Base-by-base conservation (phyloP, 2,113 vertebrate genomes). In the Ailurus styani region DNA sequence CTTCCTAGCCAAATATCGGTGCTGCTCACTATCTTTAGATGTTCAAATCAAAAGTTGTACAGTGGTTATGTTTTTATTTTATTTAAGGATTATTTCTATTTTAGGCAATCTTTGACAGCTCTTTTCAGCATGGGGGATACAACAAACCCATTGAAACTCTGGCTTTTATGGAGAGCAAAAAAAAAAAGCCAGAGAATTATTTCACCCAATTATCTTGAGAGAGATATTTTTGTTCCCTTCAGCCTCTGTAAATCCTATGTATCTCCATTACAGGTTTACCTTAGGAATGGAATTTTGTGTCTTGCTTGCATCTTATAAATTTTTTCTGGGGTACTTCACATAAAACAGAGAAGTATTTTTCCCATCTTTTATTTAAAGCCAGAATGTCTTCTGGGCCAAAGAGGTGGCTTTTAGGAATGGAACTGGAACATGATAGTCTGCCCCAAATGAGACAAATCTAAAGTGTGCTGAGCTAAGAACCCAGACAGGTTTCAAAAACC, bases 31-130 rank as follows among this genome's bases (percentile, higher is more conserved):
- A 91, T 79, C 75, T 96, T 96, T 86, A 95, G 68, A 96, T 98
- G 88, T 93, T 95, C 62, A 96, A 98, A 97, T 87, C 57, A 94
- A 97, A 98, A 97, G 83, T 87, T 93, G 62, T 72, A 82, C 78
- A 93, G 55, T 85, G 40, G 45, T 90, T 75, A 78, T 96, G 96
- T 98, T 98, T 96, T 96, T 95, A 97, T 94, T 98, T 96, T 97
- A 97, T 87, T 88, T 84, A 96, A 97, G 79, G 84, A 18, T 37
- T 93, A 97, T 88, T 87, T 98, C 94, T 97, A 93, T 79, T 97
- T 97, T 47, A 72, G 97, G 89, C 86, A 96, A 93, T 93, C 91
- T 94, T 90, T 97, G 93, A 82, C 88, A 96, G 91, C 66, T 78
- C 94, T 89, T 98, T 93, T 95, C 27, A 89, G 55, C 60, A 27